Percentiles rank a stretch among this genome's conserved stretches.
phyloP scores from a whole-genome alignment of 2,797 vertebrate species.

The Leptoclinus maculatus region DNA sequence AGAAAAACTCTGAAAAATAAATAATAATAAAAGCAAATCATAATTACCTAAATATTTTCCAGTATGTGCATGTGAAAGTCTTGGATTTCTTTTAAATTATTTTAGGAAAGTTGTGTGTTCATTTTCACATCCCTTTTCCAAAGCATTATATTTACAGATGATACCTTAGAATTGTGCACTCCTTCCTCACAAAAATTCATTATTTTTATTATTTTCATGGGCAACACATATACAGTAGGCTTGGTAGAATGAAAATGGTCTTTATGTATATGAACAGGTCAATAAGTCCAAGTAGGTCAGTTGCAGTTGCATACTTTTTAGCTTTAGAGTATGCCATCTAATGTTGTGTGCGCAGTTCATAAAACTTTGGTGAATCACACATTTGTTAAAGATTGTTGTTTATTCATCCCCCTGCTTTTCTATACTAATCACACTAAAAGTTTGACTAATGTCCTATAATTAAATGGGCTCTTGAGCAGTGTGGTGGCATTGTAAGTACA shows the following conservation, averaged over 20 bases:
- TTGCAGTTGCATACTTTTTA: background rate
- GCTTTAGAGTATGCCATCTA: background rate
- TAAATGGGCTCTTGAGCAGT: constrained; percentile 28
- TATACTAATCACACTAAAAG: background rate
- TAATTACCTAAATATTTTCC: background rate
- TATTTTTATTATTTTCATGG: background rate
- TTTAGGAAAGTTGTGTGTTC: background rate
- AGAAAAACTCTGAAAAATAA: background rate
- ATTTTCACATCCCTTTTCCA: background rate
- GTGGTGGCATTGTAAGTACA: background rate
- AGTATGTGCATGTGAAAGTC: constrained; percentile 4
- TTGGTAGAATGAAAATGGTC: background rate
- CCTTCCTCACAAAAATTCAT: background rate
- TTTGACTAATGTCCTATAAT: constrained; percentile 28
- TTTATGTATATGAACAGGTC: background rate
- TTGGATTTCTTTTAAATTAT: background rate
- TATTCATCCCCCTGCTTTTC: background rate
- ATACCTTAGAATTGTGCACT: background rate
- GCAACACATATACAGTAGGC: background rate
- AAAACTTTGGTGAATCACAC: background rate
- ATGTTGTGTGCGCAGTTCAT: background rate
- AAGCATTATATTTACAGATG: background rate
- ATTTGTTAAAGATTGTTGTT: background rate
- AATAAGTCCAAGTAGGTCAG: background rate
- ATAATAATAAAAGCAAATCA: background rate